Evolutionary conservation across 2,888 invertebrate genomes (phyloP), one percentile per base, ranked within the genome.

Genomic region (Sarcophaga rosellei): DNA sequence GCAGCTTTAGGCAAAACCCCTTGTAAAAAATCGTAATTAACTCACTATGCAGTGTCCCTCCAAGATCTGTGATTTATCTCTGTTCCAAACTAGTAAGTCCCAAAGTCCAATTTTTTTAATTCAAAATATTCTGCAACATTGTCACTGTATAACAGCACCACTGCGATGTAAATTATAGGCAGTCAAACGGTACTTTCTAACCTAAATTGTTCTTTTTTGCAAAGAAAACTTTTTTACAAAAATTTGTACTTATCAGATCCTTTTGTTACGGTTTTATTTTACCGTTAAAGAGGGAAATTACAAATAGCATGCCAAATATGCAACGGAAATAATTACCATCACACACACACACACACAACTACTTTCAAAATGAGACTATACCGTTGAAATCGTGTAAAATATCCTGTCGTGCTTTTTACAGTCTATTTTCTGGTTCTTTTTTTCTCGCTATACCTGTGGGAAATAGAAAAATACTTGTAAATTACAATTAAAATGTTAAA

Each of bases 401-500:
- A 11, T 8, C 15, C 53, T 53, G 25, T 68, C 35, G 74, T 70
- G 73, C 23, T 23, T 53, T 72, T 15, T 53, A 61, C 63, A n/a
- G 8, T 25, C 11, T 12, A 20, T 47, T 75, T 59, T 65, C 61
- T 17, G 20, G 17, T 74, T 73, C 15, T 25, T 25, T 59, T 44
- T 11, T 69, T 68, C 74, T 81, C n/a, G 70, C 57, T 59, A 78
- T 65, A 53, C 23, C 59, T 47, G 68, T 45, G 66, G 78, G 53
- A 66, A 65, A 80, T 68, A 53, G 0, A 69, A 82, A 78, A 76
- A 79, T 76, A 77, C 73, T 73, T 79, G 85, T 77, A 74, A 76
- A 81, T 65, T 74, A 61, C 69, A 77, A 83, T 74, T 86, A 70
- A 86, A 81, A 83, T 80, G 69, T 83, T 86, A 73, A 35, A 83